Evolutionary conservation across 2,113 vertebrate genomes (phyloP), one percentile per base, ranked within the genome.

Genomic region (Todiramphus chloris): DNA sequence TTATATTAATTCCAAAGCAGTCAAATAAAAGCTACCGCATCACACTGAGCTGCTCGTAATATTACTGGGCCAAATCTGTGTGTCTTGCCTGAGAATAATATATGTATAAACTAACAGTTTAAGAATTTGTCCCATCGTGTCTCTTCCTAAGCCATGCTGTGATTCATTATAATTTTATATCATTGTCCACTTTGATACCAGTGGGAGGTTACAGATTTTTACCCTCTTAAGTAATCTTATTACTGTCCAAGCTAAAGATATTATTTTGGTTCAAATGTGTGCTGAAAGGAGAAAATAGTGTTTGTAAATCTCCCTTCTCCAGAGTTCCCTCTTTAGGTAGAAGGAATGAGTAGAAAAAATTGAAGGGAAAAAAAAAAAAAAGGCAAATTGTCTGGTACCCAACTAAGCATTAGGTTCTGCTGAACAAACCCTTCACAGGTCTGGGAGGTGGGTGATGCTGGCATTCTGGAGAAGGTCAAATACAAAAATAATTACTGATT

Each of bases 131-230:
- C 83, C 63, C 18, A 4, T 55, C 0, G 0, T 83, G 19, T 92
- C 46, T 59, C 35, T 81, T 92, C 72, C 48, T 10, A 89, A 83
- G 88, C 92, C 68, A 70, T 75, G 31, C 27, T 86, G 79, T 96
- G 93, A 96, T 90, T 94, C 90, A 92, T 83, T 81, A 67, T 63
- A 43, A 81, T 86, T 92, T 94, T 94, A 63, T 92, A 86, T 94
- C 5, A 14, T 76, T 78, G 72, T 94, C 35, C 39, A 56, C 70
- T 93, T 83, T 81, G 18, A 89, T 93, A 94, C 88, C 85, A 89
- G 60, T 92, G 76, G 92, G 76, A 89, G 92, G 90, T 79, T 90
- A 41, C 85, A 58, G 56, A 92, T 96, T 88, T 92, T 95, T 96
- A 60, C 55, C 17, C 17, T 94, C 56, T 95, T 88, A 96, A 95